These are phyloP conservation scores for Ptychoptera albimana DNA, from an alignment of 2,888 invertebrate genomes.

Conservation along the genomic window DNA sequence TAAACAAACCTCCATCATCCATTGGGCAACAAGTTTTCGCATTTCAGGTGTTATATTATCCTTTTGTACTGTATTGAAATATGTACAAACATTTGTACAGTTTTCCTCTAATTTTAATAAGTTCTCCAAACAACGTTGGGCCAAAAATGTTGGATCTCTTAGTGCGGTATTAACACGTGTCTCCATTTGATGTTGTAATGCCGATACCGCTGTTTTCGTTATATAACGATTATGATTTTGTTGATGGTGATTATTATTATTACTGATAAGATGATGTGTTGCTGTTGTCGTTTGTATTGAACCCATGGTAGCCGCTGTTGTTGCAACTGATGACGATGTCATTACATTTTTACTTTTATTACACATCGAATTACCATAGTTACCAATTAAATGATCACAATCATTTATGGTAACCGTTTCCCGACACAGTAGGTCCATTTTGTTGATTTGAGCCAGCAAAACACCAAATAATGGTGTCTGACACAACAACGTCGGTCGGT, in stretches of 20 bases:
- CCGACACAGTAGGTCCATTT: constrained; percentile 42
- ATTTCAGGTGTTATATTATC: constrained; percentile 72
- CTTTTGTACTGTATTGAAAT: constrained; percentile 72
- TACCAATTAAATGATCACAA: constrained; percentile 13
- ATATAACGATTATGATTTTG: too few relatives aligned
- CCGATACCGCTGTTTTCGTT: too few relatives aligned
- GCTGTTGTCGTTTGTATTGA: too few relatives aligned
- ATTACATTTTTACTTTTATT: constrained; percentile 4
- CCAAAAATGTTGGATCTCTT: constrained; percentile 58
- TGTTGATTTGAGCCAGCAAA: background rate
- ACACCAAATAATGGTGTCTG: too few relatives aligned
- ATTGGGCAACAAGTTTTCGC: constrained; percentile 84
- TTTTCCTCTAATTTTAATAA: constrained; percentile 73
- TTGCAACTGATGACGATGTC: background rate
- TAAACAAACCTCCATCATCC: constrained; percentile 93
- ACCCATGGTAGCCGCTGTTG: background rate
- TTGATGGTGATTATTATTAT: background rate
- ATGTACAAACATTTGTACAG: constrained; percentile 57
- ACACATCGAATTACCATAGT: constrained; percentile 13
- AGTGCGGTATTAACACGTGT: constrained; percentile 34
- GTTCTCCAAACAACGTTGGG: constrained; percentile 67
- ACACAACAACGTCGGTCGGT: too few relatives aligned
- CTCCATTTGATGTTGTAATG: constrained; percentile 14
- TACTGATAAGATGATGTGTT: background rate
- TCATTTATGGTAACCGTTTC: constrained; percentile 37